Percentiles rank a stretch among this genome's conserved stretches.
Evolutionary conservation across 2,888 invertebrate species (phyloP).

Genomic region (Helleia helle): DNA sequence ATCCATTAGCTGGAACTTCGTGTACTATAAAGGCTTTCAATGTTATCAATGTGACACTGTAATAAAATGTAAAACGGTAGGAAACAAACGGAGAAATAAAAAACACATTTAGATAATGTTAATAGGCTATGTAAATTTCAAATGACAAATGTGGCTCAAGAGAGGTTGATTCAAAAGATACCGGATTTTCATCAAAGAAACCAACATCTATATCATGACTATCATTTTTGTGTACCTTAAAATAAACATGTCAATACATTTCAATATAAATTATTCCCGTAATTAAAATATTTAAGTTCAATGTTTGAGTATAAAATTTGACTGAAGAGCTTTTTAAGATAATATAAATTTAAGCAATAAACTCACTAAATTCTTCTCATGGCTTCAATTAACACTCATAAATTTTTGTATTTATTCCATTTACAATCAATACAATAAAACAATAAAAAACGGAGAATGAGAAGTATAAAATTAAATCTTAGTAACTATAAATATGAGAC

Average conservation of each 20-base stretch:
- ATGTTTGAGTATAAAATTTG: slow-evolving; percentile 11
- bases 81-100: slow-evolving; percentile 42
- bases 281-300: too few relatives aligned
- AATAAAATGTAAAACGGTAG: slow-evolving; percentile 53
- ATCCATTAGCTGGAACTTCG: slow-evolving; percentile 34
- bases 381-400: slow-evolving; percentile 26
- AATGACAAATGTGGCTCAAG: slow-evolving; percentile 34
- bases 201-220: too few relatives aligned
- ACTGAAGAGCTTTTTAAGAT: slow-evolving; percentile 1
- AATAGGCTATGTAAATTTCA: slow-evolving; percentile 44
- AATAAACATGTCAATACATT: too few relatives aligned
- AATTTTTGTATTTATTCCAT: slow-evolving; percentile 22
- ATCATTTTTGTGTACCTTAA: too few relatives aligned
- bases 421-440: slow-evolving; percentile 16
- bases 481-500: not conserved
- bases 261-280: slow-evolving; percentile 4
- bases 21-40: slow-evolving; percentile 31
- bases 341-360: slow-evolving; percentile 2
- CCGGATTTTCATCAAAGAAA: slow-evolving; percentile 16
- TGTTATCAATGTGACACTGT: slow-evolving; percentile 28
- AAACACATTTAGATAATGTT: slow-evolving; percentile 50
- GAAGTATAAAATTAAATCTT: slow-evolving; percentile 6
- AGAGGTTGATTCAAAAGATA: slow-evolving; percentile 32
- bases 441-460: slow-evolving; percentile 17
- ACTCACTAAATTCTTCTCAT: slow-evolving; percentile 18